Evolutionary conservation across 2,797 vertebrate species (phyloP).

Genomic region (Ctenosaura bakeri): DNA sequence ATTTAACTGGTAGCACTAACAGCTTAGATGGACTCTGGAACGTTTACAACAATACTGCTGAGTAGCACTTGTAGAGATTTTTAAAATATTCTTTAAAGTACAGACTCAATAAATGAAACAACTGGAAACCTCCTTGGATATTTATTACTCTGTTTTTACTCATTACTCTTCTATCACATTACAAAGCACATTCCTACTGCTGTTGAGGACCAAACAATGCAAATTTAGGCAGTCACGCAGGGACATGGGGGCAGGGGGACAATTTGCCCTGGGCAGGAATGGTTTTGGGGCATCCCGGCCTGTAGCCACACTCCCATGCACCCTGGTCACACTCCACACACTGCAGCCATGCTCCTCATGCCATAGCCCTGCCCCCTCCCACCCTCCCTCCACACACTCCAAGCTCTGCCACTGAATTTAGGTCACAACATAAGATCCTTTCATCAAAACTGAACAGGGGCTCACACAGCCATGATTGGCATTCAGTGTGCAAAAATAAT

Average conservation of each 20-base stretch:
- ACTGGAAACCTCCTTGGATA: background rate
- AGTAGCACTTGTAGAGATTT: constrained; percentile 13
- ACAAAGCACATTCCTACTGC: background rate
- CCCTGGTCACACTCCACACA: too few species aligned
- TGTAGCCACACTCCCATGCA: too few species aligned
- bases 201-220: background rate
- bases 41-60: background rate
- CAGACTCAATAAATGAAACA: constrained; percentile 20
- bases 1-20: background rate
- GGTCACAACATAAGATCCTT: background rate
- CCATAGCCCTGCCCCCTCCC: too few species aligned
- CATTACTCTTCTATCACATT: background rate
- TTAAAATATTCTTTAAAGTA: constrained; percentile 8
- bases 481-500: background rate
- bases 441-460: background rate
- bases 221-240: background rate
- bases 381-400: too few species aligned
- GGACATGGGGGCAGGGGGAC: too few species aligned
- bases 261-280: too few species aligned
- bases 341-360: too few species aligned
- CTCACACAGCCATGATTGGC: background rate
- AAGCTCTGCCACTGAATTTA: background rate
- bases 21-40: background rate
- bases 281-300: too few species aligned
- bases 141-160: background rate